These are phyloP conservation scores for Sebastes umbrosus DNA, from an alignment of 2,797 vertebrate species.

Conservation along the genomic window DNA sequence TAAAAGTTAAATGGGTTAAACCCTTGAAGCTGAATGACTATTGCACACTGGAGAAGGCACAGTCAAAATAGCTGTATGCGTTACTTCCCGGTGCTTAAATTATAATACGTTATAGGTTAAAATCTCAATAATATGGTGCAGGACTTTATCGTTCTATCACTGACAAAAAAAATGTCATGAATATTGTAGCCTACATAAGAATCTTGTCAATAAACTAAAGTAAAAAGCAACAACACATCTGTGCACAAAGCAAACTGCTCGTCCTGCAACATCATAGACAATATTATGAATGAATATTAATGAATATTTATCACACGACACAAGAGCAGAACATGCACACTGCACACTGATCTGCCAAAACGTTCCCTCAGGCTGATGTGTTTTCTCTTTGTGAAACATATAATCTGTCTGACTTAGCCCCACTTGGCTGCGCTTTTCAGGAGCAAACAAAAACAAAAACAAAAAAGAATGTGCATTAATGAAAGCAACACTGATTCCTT, in stretches of 20 bases:
- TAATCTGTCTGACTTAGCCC: conserved; percentile 28
- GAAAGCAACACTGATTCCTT: conserved; percentile 15
- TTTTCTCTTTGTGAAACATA: conserved; percentile 24
- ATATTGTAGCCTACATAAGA: not conserved
- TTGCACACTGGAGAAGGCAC: not conserved
- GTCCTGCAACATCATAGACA: not conserved
- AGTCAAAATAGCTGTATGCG: not conserved
- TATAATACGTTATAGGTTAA: not conserved
- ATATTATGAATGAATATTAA: conserved; percentile 29
- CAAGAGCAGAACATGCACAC: conserved; percentile 7
- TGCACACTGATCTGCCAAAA: conserved; percentile 31
- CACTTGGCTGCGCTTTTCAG: conserved; percentile 20
- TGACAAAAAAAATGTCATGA: not conserved
- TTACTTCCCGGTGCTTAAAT: not conserved
- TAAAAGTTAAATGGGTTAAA: not conserved
- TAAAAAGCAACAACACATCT: not conserved
- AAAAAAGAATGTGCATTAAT: not conserved
- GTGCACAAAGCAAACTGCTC: not conserved
- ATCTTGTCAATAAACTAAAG: not conserved
- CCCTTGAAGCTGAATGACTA: not conserved
- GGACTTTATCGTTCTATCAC: not conserved
- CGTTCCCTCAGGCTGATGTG: conserved; percentile 30
- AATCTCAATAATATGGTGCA: not conserved
- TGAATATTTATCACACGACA: conserved; percentile 27
- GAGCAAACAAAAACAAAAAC: not conserved